Evolutionary conservation across 1,140 invertebrate species (phyloP), one percentile per base, ranked within the genome.

Genomic region (Lepidurus apus): DNA sequence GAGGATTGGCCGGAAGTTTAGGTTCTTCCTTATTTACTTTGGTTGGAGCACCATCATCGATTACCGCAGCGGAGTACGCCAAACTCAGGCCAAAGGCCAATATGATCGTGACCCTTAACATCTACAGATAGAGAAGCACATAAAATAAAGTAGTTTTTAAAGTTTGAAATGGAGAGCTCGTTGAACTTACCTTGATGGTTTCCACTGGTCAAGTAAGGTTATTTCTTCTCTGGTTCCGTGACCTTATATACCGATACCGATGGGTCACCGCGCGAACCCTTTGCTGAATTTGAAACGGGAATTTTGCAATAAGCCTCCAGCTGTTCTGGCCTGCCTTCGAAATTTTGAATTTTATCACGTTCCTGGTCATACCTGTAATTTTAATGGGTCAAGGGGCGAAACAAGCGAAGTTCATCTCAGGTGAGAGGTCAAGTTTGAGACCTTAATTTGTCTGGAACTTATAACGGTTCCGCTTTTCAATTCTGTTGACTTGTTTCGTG

Each of bases 181-280:
- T 13, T 9, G 53, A 13, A 13, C 53, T 65, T 65, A 65, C 53
- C 53, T 21, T 65, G 53, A 65, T 65, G 53, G 21, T n/a, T 65
- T 65, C 17, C 53, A 65, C 53, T 65, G 53, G 53, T 65, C 53
- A 65, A 65, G 53, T 65, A 13, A 65, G 53, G 53, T 65, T 65
- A 21, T 13, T 65, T 65, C 21, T 9, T 13, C 21, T n/a, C n/a
- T 7, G 53, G 53, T 65, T 21, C 17, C 21, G 17, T 65, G 53
- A 65, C 53, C 53, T 65, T 65, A 65, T 65, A 65, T 65, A 65
- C 53, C n/a, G 53, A 65, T 65, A n/a, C 17, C 21, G 8, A 21
- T 65, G n/a, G 53, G 13, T 65, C 21, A 17, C 17, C 17, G 0
- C 17, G 0, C 4, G 53, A 34, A 34, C 53, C 53, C 21, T 21